Evolutionary conservation across 1,140 invertebrate genomes (phyloP).

Genomic region (Aporrectodea caliginosa): DNA sequence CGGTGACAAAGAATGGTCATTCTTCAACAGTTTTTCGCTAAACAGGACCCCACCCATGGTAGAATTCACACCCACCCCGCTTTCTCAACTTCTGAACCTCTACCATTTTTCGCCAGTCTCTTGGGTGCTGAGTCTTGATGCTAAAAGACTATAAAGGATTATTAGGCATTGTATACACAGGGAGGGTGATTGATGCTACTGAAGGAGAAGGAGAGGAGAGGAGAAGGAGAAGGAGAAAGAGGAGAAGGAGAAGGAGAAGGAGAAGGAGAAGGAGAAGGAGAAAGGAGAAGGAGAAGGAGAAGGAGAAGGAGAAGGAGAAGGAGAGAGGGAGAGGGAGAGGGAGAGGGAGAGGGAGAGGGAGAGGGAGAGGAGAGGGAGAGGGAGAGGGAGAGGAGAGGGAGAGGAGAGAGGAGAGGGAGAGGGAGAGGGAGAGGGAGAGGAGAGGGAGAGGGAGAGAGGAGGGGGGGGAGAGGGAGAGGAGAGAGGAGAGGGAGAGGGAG

Average conservation of each 20-base stretch:
- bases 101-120: too few species aligned
- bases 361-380: slow-evolving; percentile 7
- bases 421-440: slow-evolving; percentile 20
- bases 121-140: too few species aligned
- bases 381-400: slow-evolving; percentile 2
- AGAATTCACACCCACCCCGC: too few species aligned
- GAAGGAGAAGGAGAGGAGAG: slow-evolving; percentile 3
- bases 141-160: too few species aligned
- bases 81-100: too few species aligned
- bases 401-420: slow-evolving; percentile 16
- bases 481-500: slow-evolving; percentile 7
- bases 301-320: slow-evolving; percentile 12
- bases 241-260: not conserved
- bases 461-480: slow-evolving; percentile 7
- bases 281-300: slow-evolving; percentile 7
- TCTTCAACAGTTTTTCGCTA: too few species aligned
- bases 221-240: slow-evolving; percentile 4
- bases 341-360: slow-evolving; percentile 20
- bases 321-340: slow-evolving; percentile 20
- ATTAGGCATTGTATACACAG: too few species aligned
- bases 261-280: not conserved
- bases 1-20: too few species aligned
- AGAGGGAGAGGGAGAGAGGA: slow-evolving; percentile 19
- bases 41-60: too few species aligned
- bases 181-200: too few species aligned